These are phyloP conservation scores for Oncorhynchus keta DNA, from an alignment of 2,113 vertebrate genomes.

Conservation along the genomic window DNA sequence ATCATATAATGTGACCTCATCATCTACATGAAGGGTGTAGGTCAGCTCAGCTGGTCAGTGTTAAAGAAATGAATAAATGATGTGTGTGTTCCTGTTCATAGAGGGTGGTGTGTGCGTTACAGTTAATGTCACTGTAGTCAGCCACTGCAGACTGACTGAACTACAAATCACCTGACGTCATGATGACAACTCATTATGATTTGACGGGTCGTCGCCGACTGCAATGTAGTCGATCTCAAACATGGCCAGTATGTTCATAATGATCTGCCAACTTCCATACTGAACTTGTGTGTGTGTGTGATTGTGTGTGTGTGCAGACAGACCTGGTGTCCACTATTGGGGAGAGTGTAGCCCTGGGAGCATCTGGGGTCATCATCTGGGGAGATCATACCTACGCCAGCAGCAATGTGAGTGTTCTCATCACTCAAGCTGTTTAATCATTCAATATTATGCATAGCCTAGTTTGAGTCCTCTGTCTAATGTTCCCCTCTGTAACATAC, in stretches of 20 bases:
- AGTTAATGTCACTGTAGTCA: no score
- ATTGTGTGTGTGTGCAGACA: slow-evolving; percentile 52
- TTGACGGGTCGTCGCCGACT: no score
- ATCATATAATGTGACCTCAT: no score
- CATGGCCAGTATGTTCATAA: no score
- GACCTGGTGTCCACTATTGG: slow-evolving; percentile 81
- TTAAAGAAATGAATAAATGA: not conserved
- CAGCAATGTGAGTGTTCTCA: slow-evolving; percentile 65
- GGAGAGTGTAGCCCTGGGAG: slow-evolving; percentile 80
- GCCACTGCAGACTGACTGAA: no score
- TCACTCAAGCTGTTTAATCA: not conserved
- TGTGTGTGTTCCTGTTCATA: not conserved
- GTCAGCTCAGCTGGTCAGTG: not conserved
- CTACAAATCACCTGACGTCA: no score
- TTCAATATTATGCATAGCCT: not conserved
- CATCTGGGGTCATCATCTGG: slow-evolving; percentile 81
- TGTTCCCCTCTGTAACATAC: no score
- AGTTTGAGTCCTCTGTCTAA: no score
- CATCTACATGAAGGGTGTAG: not conserved
- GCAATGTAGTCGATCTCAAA: no score
- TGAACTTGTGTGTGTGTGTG: no score
- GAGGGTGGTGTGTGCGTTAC: not conserved
- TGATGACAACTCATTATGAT: no score
- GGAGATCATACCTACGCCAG: slow-evolving; percentile 74
- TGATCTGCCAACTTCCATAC: not conserved